Conservation (phyloP, 2,113 vertebrate species). For the Tautogolabrus adspersus region DNA sequence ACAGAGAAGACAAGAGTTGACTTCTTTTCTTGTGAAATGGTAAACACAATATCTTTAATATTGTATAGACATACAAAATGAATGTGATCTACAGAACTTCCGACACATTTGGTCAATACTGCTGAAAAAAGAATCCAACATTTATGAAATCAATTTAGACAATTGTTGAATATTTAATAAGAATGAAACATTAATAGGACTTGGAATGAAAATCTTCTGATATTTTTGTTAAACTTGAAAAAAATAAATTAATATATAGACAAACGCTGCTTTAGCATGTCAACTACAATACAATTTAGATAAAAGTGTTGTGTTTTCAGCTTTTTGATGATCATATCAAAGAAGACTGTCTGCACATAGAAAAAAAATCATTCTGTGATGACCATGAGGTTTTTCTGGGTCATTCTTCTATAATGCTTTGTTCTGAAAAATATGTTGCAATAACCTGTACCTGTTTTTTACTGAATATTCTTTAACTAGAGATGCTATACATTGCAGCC, state of each 20-base stretch:
- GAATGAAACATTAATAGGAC: constrained; percentile 5
- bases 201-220: neutral
- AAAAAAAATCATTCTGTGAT: too few relatives aligned
- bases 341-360: too few relatives aligned
- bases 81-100: neutral
- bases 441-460: too few relatives aligned
- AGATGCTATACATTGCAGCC: too few relatives aligned
- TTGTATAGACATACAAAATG: neutral
- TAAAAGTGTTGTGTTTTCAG: too few relatives aligned
- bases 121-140: neutral
- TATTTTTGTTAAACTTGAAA: neutral
- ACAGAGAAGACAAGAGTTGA: too few relatives aligned
- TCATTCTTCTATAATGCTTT: too few relatives aligned
- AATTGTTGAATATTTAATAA: neutral
- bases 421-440: too few relatives aligned
- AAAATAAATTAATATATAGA: neutral
- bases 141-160: neutral
- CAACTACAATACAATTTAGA: too few relatives aligned
- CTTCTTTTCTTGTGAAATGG: too few relatives aligned
- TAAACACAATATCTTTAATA: neutral
- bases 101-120: neutral
- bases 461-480: too few relatives aligned
- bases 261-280: neutral
- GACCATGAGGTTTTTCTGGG: neutral
- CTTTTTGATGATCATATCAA: neutral